A percentile compares a stretch with the other conserved stretches of the same genome.
Conservation (phyloP, 2,888 invertebrate species). For the Eupithecia inturbata region DNA sequence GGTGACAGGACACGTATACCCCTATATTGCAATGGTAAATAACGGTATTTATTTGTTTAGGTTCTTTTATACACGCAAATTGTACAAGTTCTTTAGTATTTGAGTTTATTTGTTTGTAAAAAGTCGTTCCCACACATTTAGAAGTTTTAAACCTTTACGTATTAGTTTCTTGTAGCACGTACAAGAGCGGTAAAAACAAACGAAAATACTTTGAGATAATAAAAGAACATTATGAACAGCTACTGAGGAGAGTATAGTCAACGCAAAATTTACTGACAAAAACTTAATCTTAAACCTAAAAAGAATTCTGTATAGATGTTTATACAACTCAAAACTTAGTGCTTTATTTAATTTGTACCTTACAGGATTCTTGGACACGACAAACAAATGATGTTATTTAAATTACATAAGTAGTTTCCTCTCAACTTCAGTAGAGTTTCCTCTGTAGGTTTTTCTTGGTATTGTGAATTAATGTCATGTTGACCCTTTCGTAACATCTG, state of each 20-base stretch:
- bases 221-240: conserved; percentile 27
- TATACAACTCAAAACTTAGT: not conserved
- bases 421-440: not conserved
- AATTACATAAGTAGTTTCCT: not conserved
- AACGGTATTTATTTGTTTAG: conserved; percentile 27
- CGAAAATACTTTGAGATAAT: conserved; percentile 22
- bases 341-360: not conserved
- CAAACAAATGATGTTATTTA: not conserved
- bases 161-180: conserved; percentile 17
- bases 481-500: conserved; percentile 5
- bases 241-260: conserved; percentile 6
- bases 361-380: not conserved
- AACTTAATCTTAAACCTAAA: not conserved
- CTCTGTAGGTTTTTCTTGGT: not conserved
- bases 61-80: conserved; percentile 1
- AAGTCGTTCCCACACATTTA: not conserved
- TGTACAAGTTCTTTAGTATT: not conserved
- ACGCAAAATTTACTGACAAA: not conserved
- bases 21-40: conserved; percentile 12
- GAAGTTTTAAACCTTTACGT: not conserved
- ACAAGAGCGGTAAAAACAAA: conserved; percentile 16
- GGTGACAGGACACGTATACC: conserved; percentile 15
- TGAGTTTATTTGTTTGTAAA: conserved; percentile 4
- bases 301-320: not conserved
- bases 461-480: not conserved